Base-by-base conservation (phyloP, 2,113 vertebrate genomes). In the Empidonax alnorum region DNA sequence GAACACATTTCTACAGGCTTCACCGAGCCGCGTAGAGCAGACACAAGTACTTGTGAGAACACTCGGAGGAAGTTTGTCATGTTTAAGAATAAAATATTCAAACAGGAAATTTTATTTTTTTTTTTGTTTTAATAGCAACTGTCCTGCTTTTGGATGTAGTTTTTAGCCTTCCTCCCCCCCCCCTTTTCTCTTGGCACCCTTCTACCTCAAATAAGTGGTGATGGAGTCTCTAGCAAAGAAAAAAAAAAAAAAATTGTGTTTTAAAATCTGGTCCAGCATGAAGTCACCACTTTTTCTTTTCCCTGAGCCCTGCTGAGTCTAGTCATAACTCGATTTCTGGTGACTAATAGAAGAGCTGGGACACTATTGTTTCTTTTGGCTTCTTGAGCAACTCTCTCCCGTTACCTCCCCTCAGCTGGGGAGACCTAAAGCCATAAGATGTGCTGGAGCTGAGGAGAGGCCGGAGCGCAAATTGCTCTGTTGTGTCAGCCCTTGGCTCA, bases 71-170 rank as follows among this genome's bases (percentile, higher is more conserved):
- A 83, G 68, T 91, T 81, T 92, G 91, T 92, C 90, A 87, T 94
- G 92, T 96, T 96, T 95, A 95, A 93, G 91, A 95, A 96, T 96
- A 94, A 96, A 96, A 93, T 93, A 94, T 93, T 89, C 95, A 89
- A 96, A 90, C 74, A 96, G 91, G 81, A 92, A 24, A 6, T 14
- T 65, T 63, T 30, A 17, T 59, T 83, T 83, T 76, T 85, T 85
- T 90, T 89, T 46, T 82, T 87, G 71, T 90, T 90, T 93, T 62
- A 71, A 62, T 87, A 92, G 84, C 80, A 93, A 50, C 78, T 87
- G 74, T 50, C 89, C 91, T 63, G 63, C 39, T 95, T 84, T 87
- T 30, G 63, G 66, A 72, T 62, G 89, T 66, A 87, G n/a, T 7
- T 77, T 90, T 77, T 42, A 41, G 55, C 74, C 37, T 81, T 77